These are phyloP conservation scores for Diachasmimorpha longicaudata DNA, from an alignment of 1,140 invertebrate species.

Conservation along the genomic window DNA sequence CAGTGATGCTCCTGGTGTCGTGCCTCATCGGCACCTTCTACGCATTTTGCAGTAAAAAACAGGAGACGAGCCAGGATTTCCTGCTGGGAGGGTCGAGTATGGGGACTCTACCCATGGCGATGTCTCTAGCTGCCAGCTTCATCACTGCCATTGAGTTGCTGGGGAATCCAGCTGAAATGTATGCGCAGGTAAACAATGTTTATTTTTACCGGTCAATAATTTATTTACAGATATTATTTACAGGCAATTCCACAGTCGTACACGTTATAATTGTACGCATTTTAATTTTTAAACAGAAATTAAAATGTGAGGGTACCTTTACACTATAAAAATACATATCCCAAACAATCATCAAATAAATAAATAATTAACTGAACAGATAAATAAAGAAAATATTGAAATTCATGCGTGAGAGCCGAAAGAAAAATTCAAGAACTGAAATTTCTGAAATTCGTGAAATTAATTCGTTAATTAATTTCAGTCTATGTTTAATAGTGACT, in stretches of 20 bases:
- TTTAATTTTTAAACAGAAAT: no score
- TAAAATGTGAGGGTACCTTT: no score
- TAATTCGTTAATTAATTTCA: no score
- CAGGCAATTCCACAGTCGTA: no score
- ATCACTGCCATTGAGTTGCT: constrained; percentile 76
- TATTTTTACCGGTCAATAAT: no score
- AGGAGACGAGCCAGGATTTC: constrained; percentile 78
- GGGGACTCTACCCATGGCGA: constrained; percentile 79
- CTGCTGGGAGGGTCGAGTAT: constrained; percentile 77
- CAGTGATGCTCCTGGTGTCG: constrained; percentile 73
- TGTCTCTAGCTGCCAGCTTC: constrained; percentile 80
- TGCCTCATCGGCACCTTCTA: constrained; percentile 83
- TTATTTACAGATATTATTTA: no score
- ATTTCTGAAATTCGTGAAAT: no score
- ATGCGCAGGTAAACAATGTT: constrained; percentile 53
- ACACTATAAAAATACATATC: no score
- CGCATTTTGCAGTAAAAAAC: constrained; percentile 75
- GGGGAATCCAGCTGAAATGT: constrained; percentile 75
- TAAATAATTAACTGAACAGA: not conserved
- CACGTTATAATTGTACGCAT: no score
- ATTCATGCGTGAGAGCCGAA: not conserved
- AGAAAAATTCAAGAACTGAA: not conserved
- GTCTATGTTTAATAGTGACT: no score
- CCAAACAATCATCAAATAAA: no score
- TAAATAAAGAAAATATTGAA: no score